Evolutionary conservation across 1,140 invertebrate species (phyloP).

Genomic region (Lutraria rhynchaena): DNA sequence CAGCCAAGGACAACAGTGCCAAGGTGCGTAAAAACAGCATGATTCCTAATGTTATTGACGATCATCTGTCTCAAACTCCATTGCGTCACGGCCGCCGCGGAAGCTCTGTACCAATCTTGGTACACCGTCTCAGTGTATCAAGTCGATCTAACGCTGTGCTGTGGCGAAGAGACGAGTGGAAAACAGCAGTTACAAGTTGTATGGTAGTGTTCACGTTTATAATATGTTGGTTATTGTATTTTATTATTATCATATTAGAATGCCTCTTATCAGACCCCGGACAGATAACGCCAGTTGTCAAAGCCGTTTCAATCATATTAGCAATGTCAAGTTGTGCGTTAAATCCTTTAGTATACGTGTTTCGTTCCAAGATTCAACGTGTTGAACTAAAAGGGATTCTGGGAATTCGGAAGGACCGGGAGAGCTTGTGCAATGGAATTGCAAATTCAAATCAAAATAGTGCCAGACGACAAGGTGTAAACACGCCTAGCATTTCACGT

Average conservation of each 20-base stretch:
- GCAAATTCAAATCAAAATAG: conserved; percentile 10
- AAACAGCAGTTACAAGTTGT: conserved; percentile 84
- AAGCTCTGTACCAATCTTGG: conserved; percentile 74
- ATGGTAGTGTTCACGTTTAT: conserved; percentile 84
- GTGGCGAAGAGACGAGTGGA: conserved; percentile 84
- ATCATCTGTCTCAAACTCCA: conserved; percentile 63
- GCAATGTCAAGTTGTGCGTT: conserved; percentile 81
- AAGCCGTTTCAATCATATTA: conserved; percentile 73
- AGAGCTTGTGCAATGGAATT: conserved; percentile 13
- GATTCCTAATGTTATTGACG: conserved; percentile 67
- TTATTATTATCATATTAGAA: conserved; percentile 79
- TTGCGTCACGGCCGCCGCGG: conserved; percentile 69
- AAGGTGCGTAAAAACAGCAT: conserved; percentile 87
- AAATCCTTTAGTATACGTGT: conserved; percentile 85
- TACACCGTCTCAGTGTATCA: conserved; percentile 74
- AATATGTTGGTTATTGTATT: conserved; percentile 85
- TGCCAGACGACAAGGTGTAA: conserved; percentile 22
- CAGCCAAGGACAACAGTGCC: conserved; percentile 88
- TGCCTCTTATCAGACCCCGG: conserved; percentile 72
- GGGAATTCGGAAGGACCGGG: conserved; percentile 28
- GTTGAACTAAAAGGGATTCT: conserved; percentile 70
- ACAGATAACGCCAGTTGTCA: conserved; percentile 67
- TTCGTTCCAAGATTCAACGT: conserved; percentile 83
- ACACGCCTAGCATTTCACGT: conserved; percentile 58
- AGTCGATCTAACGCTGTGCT: conserved; percentile 67